phyloP scores from a whole-genome alignment of 2,113 vertebrate species.

The Tyto alba region DNA sequence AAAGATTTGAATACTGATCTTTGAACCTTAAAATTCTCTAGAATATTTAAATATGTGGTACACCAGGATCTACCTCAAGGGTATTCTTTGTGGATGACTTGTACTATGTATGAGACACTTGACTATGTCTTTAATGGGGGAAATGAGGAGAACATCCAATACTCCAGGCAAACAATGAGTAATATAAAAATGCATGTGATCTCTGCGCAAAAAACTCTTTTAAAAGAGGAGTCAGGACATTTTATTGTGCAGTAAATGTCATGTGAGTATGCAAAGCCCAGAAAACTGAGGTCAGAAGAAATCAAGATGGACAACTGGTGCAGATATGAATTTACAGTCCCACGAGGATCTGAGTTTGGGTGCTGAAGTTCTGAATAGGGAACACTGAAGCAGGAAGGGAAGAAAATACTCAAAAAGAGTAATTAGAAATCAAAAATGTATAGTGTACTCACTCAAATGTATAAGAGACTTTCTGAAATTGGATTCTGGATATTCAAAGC shows the following conservation, averaged over 20 bases:
- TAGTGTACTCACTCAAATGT: neutral
- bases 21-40: neutral
- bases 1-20: neutral
- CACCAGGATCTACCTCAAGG: neutral
- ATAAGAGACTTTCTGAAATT: neutral
- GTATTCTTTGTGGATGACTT: neutral
- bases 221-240: neutral
- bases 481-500: neutral
- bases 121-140: neutral
- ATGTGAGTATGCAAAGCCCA: neutral
- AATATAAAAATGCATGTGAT: neutral
- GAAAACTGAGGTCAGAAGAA: neutral
- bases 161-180: neutral
- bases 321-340: neutral
- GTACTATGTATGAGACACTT: neutral
- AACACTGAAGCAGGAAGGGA: neutral
- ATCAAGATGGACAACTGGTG: neutral
- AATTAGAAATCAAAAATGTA: neutral
- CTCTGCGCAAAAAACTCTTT: neutral
- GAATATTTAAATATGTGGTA: neutral
- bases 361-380: neutral
- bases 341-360: rapidly evolving
- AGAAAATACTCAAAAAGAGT: neutral
- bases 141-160: neutral
- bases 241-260: neutral